Conservation (phyloP, 2,113 vertebrate genomes). For the Motacilla alba region DNA sequence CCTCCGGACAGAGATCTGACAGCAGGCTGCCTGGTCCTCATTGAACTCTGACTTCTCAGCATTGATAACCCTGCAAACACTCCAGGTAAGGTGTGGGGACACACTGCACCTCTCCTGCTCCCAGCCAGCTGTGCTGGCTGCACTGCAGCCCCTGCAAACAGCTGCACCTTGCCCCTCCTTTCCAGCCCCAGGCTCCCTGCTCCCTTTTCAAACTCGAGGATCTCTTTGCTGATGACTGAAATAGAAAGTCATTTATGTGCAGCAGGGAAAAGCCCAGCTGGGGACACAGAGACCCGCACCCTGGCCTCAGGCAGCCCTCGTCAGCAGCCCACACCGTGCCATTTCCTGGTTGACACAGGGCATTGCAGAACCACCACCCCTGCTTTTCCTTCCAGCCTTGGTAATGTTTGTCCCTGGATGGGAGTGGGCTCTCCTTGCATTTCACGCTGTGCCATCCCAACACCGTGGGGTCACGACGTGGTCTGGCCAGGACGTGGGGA, state of each 20-base stretch:
- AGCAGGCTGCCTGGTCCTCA: constrained; percentile 77
- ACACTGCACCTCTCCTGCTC: neutral
- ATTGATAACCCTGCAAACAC: constrained; percentile 69
- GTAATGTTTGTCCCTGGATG: neutral
- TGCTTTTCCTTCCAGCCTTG: neutral
- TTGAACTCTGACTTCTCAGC: constrained; percentile 77
- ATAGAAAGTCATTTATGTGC: neutral
- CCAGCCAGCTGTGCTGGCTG: neutral
- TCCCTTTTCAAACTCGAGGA: neutral
- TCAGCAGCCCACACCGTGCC: neutral
- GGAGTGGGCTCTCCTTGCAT: neutral
- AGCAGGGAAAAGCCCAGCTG: neutral
- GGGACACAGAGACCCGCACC: neutral
- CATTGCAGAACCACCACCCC: neutral
- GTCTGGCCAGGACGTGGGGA: neutral
- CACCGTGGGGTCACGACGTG: rapidly evolving
- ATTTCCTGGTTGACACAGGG: neutral
- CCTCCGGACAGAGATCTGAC: constrained; percentile 67
- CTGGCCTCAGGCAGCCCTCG: neutral
- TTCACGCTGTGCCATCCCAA: neutral
- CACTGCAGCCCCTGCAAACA: neutral
- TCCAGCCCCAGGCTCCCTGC: neutral
- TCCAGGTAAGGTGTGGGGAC: neutral
- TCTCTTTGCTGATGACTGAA: neutral
- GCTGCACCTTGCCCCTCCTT: neutral